Conservation (phyloP, 2,888 invertebrate genomes). For the Magallana nippona region DNA sequence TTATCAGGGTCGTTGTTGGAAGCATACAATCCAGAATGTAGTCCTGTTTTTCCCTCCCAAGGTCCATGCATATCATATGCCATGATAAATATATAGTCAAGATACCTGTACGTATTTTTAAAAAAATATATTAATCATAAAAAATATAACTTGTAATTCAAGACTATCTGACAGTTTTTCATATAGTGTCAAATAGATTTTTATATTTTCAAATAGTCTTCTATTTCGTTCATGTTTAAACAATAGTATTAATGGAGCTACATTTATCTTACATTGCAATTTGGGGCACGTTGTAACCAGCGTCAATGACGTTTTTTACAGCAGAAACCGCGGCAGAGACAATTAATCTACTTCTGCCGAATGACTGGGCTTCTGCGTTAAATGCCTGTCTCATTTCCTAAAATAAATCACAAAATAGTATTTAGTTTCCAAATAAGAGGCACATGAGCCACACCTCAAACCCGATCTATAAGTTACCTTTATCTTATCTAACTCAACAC, state of each 20-base stretch:
- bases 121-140: too few species aligned
- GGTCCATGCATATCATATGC: conserved; percentile 14
- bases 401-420: not conserved
- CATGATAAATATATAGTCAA: conserved; percentile 14
- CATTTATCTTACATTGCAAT: not conserved
- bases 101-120: too few species aligned
- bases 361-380: not conserved
- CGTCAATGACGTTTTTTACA: not conserved
- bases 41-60: conserved; percentile 12
- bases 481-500: too few species aligned
- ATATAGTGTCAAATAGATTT: too few species aligned
- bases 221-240: too few species aligned
- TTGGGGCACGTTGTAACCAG: not conserved
- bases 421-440: not conserved
- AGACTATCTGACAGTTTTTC: too few species aligned
- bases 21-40: not conserved
- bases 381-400: not conserved
- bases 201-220: too few species aligned
- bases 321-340: not conserved
- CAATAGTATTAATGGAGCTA: too few species aligned
- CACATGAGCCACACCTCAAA: too few species aligned
- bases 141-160: too few species aligned
- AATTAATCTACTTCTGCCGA: not conserved
- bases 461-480: too few species aligned
- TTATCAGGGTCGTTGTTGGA: too few species aligned